A percentile compares a stretch with the other conserved stretches of the same genome.
phyloP scores from a whole-genome alignment of 30 jellyfish, hydroid and myxozoan genomes.

The Aurelia sp. region DNA sequence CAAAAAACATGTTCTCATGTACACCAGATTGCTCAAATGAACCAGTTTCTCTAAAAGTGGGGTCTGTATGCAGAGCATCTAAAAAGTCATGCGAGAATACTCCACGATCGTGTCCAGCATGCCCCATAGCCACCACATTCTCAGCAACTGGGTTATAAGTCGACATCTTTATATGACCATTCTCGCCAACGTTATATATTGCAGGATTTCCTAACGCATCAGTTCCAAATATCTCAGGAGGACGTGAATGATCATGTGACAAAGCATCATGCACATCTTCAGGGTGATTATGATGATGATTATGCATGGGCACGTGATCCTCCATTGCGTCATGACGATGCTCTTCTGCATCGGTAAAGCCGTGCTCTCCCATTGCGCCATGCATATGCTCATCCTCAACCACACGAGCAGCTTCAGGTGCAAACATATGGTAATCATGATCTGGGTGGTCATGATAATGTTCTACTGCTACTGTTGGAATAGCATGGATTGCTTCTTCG shows the following conservation, averaged over 20 bases:
- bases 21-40: constrained; percentile 42
- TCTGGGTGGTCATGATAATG: constrained; percentile 26
- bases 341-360: neutral
- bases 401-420: no score
- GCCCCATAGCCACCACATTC: constrained; percentile 53
- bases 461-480: constrained; percentile 44
- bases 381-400: no score
- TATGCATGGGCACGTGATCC: constrained; percentile 27
- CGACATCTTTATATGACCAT: constrained; percentile 65
- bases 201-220: constrained; percentile 76
- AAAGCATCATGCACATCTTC: constrained; percentile 24
- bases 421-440: constrained; percentile 3
- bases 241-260: constrained; percentile 48
- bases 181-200: constrained; percentile 39
- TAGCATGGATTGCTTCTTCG: constrained; percentile 28
- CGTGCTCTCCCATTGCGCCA: no score
- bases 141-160: constrained; percentile 52
- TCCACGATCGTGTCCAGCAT: constrained; percentile 33
- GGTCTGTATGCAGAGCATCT: constrained; percentile 48
- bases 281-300: constrained; percentile 1
- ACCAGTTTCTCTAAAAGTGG: constrained; percentile 45
- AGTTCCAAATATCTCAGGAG: constrained; percentile 79
- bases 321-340: constrained; percentile 41
- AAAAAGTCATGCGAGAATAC: constrained; percentile 54
- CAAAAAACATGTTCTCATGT: constrained; percentile 55